Base-by-base conservation (phyloP, 2,888 invertebrate genomes). In the Coleophora flavipennella region DNA sequence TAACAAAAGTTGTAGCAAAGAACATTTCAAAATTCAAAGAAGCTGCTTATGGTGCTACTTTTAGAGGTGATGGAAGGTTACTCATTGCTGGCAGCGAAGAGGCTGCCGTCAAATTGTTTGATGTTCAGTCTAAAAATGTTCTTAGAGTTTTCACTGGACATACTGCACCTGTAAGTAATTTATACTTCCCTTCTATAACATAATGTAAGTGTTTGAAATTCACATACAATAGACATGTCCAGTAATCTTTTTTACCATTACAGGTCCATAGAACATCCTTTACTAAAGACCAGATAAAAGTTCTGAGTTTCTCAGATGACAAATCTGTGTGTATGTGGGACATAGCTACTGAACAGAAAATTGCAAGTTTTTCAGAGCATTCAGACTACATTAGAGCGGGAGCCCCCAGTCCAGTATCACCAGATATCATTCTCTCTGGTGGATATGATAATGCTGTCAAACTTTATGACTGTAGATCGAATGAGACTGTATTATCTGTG, bases 31-130 rank as follows among this genome's bases (percentile, higher is more conserved):
- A 91, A 50, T 96, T 96, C 72, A 89, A 91, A 59, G 91, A 94
- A 67, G 89, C 89, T 40, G 95, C 95, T 0, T 95, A 92, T 64
- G 95, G 96, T n/a, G 95, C 91, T 0, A 87, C 88, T 11, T 96
- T 95, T 60, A 87, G 95, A 33, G 86, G 87, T 38, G 95, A 96
- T 79, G 95, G 95, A 0, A 88, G 88, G 38, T 77, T 96, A n/a
- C 59, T 96, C 7, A 92, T 93, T 42, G 93, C 94, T 14, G 98
- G 98, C 0, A 93, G 96, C 56, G 95, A 97, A 59, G 97, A 98
- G 68, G 89, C 91, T 1, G 88, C 88, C 36, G 90, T 99, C 0
- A 92, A 94, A 69, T 75, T 99, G 2, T 98, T 97, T 83, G 96
- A 98, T 81, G 90, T 94, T 0, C 87, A 90, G 10, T 92, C 92